Evolutionary conservation across 2,797 vertebrate species (phyloP).

Genomic region (Ceryle rudis): DNA sequence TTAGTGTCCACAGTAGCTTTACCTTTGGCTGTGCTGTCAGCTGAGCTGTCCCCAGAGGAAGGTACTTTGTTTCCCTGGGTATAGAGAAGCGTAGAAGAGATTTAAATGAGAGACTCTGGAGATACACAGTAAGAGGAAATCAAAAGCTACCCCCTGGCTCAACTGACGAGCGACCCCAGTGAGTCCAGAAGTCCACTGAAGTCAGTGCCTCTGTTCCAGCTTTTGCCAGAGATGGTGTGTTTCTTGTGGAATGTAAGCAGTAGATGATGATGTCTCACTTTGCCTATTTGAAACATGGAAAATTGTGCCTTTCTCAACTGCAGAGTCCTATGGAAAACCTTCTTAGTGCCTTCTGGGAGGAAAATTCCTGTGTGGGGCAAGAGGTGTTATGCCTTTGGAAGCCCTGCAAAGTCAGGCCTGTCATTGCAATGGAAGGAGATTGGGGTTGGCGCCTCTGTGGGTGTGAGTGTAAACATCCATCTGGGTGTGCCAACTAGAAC

Average conservation of each 20-base stretch:
- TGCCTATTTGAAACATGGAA: background rate
- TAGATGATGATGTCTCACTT: background rate
- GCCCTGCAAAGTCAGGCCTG: background rate
- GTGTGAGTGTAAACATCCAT: slow-evolving; percentile 17
- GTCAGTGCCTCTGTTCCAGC: background rate
- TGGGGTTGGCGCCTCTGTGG: background rate
- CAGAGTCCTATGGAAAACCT: background rate
- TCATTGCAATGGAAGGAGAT: background rate
- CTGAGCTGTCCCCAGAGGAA: background rate
- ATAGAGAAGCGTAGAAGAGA: background rate
- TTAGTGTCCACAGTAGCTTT: slow-evolving; percentile 17
- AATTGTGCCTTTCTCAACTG: background rate
- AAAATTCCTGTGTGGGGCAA: background rate
- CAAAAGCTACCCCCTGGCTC: background rate
- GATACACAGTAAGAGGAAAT: fast-evolving
- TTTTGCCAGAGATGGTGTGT: background rate
- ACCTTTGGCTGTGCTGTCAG: background rate
- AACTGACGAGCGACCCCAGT: fast-evolving
- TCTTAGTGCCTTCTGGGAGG: background rate
- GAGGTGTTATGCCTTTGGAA: background rate
- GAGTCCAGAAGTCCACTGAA: background rate
- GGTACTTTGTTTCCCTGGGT: background rate
- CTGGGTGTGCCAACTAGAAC: slow-evolving; percentile 14
- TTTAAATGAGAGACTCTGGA: background rate
- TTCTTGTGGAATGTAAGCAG: background rate